phyloP scores from a whole-genome alignment of 2,797 vertebrate species.

The Masticophis lateralis region DNA sequence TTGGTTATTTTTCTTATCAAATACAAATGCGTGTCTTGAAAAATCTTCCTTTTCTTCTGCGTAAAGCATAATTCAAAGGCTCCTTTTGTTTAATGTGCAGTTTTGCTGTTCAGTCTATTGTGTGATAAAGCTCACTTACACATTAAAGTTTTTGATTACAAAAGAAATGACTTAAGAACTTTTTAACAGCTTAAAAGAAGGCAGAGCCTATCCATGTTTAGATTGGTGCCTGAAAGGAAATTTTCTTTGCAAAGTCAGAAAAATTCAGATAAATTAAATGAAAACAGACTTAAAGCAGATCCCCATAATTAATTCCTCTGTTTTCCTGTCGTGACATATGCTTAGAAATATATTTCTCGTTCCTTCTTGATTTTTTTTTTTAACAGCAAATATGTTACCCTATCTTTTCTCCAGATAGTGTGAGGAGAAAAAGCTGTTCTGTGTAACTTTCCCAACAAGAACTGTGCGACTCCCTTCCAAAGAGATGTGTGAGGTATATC shows the following conservation, averaged over 20 bases:
- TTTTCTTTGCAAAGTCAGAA: not conserved
- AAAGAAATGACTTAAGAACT: not conserved
- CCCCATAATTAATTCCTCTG: not conserved
- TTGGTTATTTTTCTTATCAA: conserved; percentile 32
- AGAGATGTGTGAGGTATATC: not conserved
- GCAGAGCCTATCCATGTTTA: not conserved
- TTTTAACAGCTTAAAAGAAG: not conserved
- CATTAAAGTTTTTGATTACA: conserved; percentile 30
- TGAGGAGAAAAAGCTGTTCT: not conserved
- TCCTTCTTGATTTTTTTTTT: not conserved
- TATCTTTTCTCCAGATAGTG: not conserved
- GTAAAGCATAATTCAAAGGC: not conserved
- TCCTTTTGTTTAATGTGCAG: not conserved
- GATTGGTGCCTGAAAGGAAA: not conserved
- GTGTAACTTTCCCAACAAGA: not conserved
- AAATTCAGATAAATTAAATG: not conserved
- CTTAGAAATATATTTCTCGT: not conserved
- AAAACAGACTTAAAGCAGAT: not conserved
- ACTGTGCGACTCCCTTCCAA: not conserved
- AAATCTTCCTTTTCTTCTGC: conserved; percentile 5
- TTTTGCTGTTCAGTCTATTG: not conserved
- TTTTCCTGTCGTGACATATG: not conserved
- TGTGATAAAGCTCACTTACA: conserved; percentile 23
- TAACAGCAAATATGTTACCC: not conserved
- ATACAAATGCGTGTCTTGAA: not conserved